Evolutionary conservation across 2,113 vertebrate species (phyloP).

Genomic region (Echinops telfairi): DNA sequence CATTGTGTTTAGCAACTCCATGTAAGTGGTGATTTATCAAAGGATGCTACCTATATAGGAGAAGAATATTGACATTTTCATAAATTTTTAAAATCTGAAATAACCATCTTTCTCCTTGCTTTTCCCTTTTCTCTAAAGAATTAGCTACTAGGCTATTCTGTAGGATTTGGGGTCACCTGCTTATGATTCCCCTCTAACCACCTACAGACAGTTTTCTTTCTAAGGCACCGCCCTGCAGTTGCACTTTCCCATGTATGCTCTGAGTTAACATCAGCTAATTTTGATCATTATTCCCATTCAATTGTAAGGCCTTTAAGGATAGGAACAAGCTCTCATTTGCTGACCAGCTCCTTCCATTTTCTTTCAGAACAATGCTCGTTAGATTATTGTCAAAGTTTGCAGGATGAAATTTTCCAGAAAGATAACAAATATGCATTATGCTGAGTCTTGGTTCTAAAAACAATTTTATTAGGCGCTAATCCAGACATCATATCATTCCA

Average conservation of each 20-base stretch:
- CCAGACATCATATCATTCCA: too few species aligned
- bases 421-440: background rate
- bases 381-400: conserved; percentile 36
- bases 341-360: background rate
- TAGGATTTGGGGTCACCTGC: background rate
- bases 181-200: conserved; percentile 15
- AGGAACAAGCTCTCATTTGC: background rate
- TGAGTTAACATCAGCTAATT: conserved; percentile 20
- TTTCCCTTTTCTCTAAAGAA: conserved; percentile 47
- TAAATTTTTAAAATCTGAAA: background rate
- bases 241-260: background rate
- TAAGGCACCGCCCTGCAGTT: background rate
- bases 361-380: background rate
- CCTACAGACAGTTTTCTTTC: conserved; percentile 53
- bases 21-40: background rate
- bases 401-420: background rate
- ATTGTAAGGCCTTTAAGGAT: background rate
- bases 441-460: background rate
- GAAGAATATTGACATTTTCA: conserved; percentile 9
- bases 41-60: background rate
- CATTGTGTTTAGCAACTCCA: background rate
- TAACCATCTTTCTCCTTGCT: background rate
- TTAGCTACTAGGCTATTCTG: conserved; percentile 27
- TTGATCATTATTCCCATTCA: background rate
- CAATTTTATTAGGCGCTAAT: too few species aligned